Evolutionary conservation across 1,140 invertebrate genomes (phyloP), one percentile per base, ranked within the genome.

Genomic region (Trissolcus basalis): DNA sequence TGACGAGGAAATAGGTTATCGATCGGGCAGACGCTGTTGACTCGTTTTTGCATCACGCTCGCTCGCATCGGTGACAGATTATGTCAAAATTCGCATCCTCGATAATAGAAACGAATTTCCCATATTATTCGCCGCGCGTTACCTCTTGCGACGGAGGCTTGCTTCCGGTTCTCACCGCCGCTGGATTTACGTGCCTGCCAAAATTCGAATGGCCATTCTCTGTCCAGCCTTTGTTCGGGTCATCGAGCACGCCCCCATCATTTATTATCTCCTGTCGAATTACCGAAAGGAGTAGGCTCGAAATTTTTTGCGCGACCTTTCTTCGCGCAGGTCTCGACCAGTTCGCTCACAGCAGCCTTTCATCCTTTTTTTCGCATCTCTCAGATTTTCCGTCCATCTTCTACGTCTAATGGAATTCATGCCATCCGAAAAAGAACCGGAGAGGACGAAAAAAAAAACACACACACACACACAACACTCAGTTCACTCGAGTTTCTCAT

Each of bases 1-100:
- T 73, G 75, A 71, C 78, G 76, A 84, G 85, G 84, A 85, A 86
- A 86, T 86, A 80, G 83, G 82, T 81, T 86, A 86, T 86, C 84
- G 85, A 86, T 86, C 82, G 71, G 36, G 44, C 60, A 63, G 50
- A 51, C 51, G 61, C 15, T 27, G 19, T 27, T 41, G 78, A 81
- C 77, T 84, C 81, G 82, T 84, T 84, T 83, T 81, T 79, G 79
- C 80, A 78, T 44, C 59, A 67, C 65, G 55, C 55, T 69, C 61
- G 56, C 68, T 55, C 63, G 53, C 63, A 60, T 76, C 69, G 73
- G 60, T 79, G 77, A 79, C 70, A 59, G 64, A 79, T 73, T 51
- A 77, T 59, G 69, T 76, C 73, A 65, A 77, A 76, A 76, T 69
- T 59, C 64, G 39, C 19, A 69, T 67, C 19, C 63, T 47, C 63